Base-by-base conservation (phyloP, 2,888 invertebrate genomes). In the Nebria salina region DNA sequence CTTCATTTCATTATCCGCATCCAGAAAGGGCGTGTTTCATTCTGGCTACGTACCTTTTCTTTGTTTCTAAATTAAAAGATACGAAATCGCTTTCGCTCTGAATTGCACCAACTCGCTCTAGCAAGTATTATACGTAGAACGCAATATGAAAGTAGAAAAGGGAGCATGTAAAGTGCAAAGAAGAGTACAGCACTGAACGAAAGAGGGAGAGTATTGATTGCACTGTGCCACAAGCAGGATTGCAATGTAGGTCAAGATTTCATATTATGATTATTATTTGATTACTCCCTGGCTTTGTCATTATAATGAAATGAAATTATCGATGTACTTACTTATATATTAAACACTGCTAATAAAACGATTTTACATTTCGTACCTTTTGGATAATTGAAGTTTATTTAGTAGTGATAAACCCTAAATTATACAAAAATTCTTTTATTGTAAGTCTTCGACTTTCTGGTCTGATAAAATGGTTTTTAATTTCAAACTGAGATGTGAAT, bases 211-310 rank as follows among this genome's bases (percentile, higher is more conserved):
- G 26, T 9, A 70, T 70, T 54, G 54, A 54, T 54, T 54, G 54
- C 54, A 54, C 54, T 54, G 54, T 54, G 13, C 54, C 54, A 54
- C 11, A 54, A 54, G 54, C 54, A 54, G 54, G 54, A 82, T 82
- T 81, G 84, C 84, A 85, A 88, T 87, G 85, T 88, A 87, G 87
- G 87, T 87, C 88, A 88, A 87, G 87, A 87, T 86, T 86, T 83
- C 83, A 83, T 84, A 83, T 82, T 54, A 13, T 54, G 7, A 11
- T 8, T 54, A 54, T 13, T 13, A 13, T 13, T 77, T 41, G 72
- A 77, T 72, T 77, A 41, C 65, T 72, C 72, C 72, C 43, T 72
- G 70, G 42, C 70, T 77, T 70, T 77, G 70, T 70, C 70, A 43
- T 70, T 43, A 68, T n/a, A 68, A 68, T 26, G 7, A 54, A 54